phyloP scores from a whole-genome alignment of 2,113 vertebrate species.

The Petroica traversi region DNA sequence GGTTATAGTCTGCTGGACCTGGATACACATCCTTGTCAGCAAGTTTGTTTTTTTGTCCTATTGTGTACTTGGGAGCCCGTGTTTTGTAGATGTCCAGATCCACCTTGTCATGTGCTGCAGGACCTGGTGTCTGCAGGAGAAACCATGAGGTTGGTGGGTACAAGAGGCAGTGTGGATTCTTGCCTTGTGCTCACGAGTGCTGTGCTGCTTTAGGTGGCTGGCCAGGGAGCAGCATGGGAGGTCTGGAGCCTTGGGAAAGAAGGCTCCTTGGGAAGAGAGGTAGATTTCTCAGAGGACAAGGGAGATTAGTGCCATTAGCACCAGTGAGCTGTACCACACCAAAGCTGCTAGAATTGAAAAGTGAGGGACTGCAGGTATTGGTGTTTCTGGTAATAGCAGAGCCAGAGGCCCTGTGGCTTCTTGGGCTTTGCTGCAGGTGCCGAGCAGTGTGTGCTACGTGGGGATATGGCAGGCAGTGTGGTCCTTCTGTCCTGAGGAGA shows the following conservation, averaged over 20 bases:
- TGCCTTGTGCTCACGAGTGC: rapidly evolving
- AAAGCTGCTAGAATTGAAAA: neutral
- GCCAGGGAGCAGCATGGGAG: neutral
- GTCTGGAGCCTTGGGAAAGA: neutral
- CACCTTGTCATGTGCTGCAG: rapidly evolving
- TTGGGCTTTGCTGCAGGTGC: neutral
- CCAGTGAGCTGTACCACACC: too few species aligned
- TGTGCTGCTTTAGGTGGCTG: neutral
- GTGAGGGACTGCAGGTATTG: rapidly evolving
- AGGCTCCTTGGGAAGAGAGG: neutral
- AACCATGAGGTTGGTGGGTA: neutral
- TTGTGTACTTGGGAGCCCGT: neutral
- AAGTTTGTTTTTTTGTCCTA: neutral
- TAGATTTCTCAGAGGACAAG: neutral
- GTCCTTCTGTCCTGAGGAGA: neutral
- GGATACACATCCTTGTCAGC: rapidly evolving
- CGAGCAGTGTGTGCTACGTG: rapidly evolving
- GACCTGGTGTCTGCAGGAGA: neutral
- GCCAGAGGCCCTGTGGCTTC: neutral
- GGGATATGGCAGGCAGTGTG: rapidly evolving
- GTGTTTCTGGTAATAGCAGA: neutral
- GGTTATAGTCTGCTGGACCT: neutral
- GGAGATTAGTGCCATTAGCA: rapidly evolving
- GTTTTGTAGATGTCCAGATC: neutral
- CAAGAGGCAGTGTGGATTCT: neutral